Evolutionary conservation across 2,888 invertebrate genomes (phyloP).

Genomic region (Cheilosia soror): DNA sequence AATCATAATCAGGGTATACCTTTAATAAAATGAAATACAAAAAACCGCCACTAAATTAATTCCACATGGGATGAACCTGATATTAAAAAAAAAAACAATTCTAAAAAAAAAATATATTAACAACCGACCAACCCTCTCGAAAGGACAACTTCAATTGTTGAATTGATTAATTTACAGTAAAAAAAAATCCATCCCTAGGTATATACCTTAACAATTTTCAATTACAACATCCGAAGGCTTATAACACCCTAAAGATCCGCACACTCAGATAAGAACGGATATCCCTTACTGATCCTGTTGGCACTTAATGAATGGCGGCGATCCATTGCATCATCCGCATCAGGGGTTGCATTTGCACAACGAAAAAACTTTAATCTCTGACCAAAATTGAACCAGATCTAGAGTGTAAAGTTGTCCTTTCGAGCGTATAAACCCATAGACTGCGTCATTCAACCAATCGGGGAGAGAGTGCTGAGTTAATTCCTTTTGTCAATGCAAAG

Average conservation of each 20-base stretch:
- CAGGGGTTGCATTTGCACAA: slow-evolving; percentile 41
- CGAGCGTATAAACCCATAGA: slow-evolving; percentile 46
- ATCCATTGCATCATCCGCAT: slow-evolving; percentile 19
- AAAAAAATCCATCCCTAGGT: slow-evolving; percentile 18
- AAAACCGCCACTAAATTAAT: slow-evolving; percentile 47
- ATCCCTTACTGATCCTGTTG: slow-evolving; percentile 72
- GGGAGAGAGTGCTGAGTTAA: slow-evolving; percentile 42
- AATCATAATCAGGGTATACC: slow-evolving; percentile 62
- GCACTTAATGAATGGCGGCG: slow-evolving; percentile 55
- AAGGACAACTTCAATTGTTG: slow-evolving; percentile 62
- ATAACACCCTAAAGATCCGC: slow-evolving; percentile 70
- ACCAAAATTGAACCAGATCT: slow-evolving; percentile 79
- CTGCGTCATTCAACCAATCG: slow-evolving; percentile 44
- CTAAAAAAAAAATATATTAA: slow-evolving; percentile 25
- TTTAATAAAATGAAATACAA: slow-evolving; percentile 4
- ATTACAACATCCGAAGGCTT: slow-evolving; percentile 68
- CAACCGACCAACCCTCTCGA: slow-evolving; percentile 46
- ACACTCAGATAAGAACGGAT: slow-evolving; percentile 57
- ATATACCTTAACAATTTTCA: slow-evolving; percentile 38
- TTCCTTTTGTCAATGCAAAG: slow-evolving; percentile 47
- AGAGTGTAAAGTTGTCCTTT: slow-evolving; percentile 61
- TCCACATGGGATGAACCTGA: slow-evolving; percentile 37
- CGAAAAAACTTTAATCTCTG: slow-evolving; percentile 62
- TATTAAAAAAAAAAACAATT: slow-evolving; percentile 44
- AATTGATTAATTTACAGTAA: slow-evolving; percentile 61